A percentile compares a stretch with the other conserved stretches of the same genome.
Evolutionary conservation across 2,888 invertebrate species (phyloP).

Genomic region (Scaptodrosophila latifasciaeformis): DNA sequence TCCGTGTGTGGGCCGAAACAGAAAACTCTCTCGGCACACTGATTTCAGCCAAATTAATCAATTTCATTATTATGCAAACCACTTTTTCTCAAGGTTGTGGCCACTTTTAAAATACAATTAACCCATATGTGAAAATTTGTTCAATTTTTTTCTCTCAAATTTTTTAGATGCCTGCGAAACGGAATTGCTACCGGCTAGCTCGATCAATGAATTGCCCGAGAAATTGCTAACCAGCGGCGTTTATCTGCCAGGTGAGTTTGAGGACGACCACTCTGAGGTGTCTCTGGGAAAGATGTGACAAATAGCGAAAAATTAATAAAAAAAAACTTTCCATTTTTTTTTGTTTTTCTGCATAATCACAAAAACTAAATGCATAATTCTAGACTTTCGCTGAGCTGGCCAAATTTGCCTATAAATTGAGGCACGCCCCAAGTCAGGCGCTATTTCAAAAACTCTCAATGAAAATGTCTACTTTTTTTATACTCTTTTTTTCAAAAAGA

Average conservation of each 20-base stretch:
- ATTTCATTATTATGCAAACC: slow-evolving; percentile 61
- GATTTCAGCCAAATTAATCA: slow-evolving; percentile 54
- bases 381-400: slow-evolving; percentile 52
- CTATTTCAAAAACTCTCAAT: slow-evolving; percentile 47
- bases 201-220: slow-evolving; percentile 81
- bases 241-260: slow-evolving; percentile 82
- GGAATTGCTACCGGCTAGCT: slow-evolving; percentile 77
- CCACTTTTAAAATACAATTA: slow-evolving; percentile 61
- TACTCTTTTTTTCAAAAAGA: too few relatives aligned
- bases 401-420: slow-evolving; percentile 16
- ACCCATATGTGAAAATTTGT: slow-evolving; percentile 40
- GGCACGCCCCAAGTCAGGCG: slow-evolving; percentile 25
- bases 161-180: slow-evolving; percentile 53
- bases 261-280: too few relatives aligned
- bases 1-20: slow-evolving; percentile 29
- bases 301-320: too few relatives aligned
- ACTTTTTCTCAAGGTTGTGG: slow-evolving; percentile 56
- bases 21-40: too few relatives aligned
- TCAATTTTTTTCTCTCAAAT: slow-evolving; percentile 8
- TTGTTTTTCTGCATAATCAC: slow-evolving; percentile 1
- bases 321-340: slow-evolving; percentile 9
- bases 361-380: slow-evolving; percentile 40
- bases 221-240: slow-evolving; percentile 81
- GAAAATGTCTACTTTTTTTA: too few relatives aligned
- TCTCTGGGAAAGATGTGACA: too few relatives aligned